Percentiles rank a stretch among this genome's conserved stretches.
Evolutionary conservation across 2,113 vertebrate species (phyloP).

Genomic region (Pseudopipra pipra): DNA sequence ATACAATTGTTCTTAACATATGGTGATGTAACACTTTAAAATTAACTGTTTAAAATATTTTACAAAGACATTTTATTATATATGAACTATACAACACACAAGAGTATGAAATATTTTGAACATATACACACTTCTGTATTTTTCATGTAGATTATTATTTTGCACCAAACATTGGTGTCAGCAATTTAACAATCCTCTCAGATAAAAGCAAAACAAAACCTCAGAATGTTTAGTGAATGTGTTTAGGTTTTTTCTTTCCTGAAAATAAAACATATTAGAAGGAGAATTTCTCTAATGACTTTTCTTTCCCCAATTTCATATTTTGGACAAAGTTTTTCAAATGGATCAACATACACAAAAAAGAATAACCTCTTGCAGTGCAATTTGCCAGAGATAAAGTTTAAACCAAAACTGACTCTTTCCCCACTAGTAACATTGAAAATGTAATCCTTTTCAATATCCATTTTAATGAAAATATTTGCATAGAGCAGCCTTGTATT

Average conservation of each 20-base stretch:
- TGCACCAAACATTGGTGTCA: constrained; percentile 65
- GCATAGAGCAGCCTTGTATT: constrained; percentile 68
- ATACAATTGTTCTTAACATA: constrained; percentile 49
- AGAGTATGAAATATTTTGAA: constrained; percentile 61
- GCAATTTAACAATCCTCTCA: constrained; percentile 63
- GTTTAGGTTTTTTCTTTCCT: neutral
- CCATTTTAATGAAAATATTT: constrained; percentile 60
- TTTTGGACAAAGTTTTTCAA: constrained; percentile 39
- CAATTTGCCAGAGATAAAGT: constrained; percentile 43
- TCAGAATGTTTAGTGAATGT: neutral
- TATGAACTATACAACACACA: constrained; percentile 69
- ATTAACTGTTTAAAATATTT: constrained; percentile 72
- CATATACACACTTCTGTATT: constrained; percentile 67
- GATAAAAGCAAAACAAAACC: constrained; percentile 56
- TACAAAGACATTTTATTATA: constrained; percentile 72
- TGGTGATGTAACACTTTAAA: constrained; percentile 60
- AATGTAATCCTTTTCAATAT: constrained; percentile 44
- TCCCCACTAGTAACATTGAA: neutral
- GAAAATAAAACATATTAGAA: constrained; percentile 56
- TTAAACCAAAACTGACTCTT: constrained; percentile 23
- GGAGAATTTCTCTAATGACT: neutral
- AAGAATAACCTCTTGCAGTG: constrained; percentile 35
- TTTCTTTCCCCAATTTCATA: constrained; percentile 10
- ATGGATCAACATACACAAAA: constrained; percentile 12
- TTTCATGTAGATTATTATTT: constrained; percentile 63